Evolutionary conservation across 2,888 invertebrate species (phyloP).

Genomic region (Zygaena filipendulae): DNA sequence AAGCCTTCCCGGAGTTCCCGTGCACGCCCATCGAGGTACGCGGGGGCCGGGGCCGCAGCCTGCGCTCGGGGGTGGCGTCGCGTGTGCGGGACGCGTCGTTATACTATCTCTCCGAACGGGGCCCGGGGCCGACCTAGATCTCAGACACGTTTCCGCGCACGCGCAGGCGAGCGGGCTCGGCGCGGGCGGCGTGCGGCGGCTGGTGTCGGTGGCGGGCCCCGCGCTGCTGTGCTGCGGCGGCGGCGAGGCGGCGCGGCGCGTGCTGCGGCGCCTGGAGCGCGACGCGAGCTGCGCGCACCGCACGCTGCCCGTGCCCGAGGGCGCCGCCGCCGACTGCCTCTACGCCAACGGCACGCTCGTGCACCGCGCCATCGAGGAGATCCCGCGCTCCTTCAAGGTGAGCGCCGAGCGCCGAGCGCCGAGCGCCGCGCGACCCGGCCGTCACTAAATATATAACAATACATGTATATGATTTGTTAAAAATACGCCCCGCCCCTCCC

Average conservation of each 20-base stretch:
- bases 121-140: no score
- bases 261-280: constrained; percentile 90
- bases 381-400: constrained; percentile 82
- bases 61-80: no score
- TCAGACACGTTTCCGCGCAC: no score
- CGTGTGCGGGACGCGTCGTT: no score
- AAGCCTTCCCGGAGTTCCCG: constrained; percentile 96
- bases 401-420: constrained; percentile 82
- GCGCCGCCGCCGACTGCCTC: constrained; percentile 90
- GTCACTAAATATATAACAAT: no score
- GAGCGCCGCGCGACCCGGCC: constrained; percentile 92
- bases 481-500: no score
- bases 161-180: no score
- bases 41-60: no score
- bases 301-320: constrained; percentile 90
- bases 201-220: constrained; percentile 90
- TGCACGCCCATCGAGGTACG: constrained; percentile 95
- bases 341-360: constrained; percentile 94
- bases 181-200: constrained; percentile 78
- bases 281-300: constrained; percentile 92
- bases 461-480: not conserved
- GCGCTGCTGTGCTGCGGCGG: constrained; percentile 90
- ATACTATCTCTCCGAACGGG: no score
- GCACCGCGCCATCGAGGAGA: constrained; percentile 84
- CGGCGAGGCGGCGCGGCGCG: constrained; percentile 84